phyloP scores from a whole-genome alignment of 2,797 vertebrate species.

The Huso huso region DNA sequence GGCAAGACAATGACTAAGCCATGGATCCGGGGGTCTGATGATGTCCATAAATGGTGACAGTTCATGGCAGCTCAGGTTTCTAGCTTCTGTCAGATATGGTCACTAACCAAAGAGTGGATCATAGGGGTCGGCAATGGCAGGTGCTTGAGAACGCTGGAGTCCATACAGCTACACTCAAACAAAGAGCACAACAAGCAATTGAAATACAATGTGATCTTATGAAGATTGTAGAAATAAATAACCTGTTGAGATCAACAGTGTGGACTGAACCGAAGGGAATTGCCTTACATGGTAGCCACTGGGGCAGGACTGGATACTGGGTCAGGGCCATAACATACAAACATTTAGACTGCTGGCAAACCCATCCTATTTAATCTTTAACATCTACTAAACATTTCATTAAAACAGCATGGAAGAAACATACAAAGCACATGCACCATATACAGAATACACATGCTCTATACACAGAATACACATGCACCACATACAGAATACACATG shows the following conservation, averaged over 20 bases:
- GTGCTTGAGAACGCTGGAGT: neutral
- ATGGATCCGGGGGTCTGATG: neutral
- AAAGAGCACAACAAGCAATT: neutral
- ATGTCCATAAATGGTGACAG: conserved; percentile 29
- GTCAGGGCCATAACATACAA: conserved; percentile 3
- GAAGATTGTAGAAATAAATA: neutral
- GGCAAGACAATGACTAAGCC: conserved; percentile 1
- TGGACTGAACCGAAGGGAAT: neutral
- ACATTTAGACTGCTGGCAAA: conserved; percentile 4
- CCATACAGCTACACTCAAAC: neutral
- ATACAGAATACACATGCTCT: too few species aligned
- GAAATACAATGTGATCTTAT: neutral
- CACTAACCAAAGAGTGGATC: conserved; percentile 42
- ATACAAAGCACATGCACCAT: too few species aligned
- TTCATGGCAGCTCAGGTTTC: conserved; percentile 40
- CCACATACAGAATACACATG: too few species aligned
- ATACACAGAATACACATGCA: too few species aligned
- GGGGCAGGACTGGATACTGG: neutral
- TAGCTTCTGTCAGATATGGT: conserved; percentile 37
- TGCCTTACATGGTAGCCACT: conserved; percentile 5
- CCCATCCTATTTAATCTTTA: conserved; percentile 1
- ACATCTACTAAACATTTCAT: neutral
- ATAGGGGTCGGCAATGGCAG: conserved; percentile 51
- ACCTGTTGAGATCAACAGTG: neutral
- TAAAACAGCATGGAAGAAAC: too few species aligned